A percentile compares a stretch with the other conserved stretches of the same genome.
These are phyloP conservation scores for Nomada fucata DNA, from an alignment of 2,888 invertebrate genomes.

Conservation along the genomic window DNA sequence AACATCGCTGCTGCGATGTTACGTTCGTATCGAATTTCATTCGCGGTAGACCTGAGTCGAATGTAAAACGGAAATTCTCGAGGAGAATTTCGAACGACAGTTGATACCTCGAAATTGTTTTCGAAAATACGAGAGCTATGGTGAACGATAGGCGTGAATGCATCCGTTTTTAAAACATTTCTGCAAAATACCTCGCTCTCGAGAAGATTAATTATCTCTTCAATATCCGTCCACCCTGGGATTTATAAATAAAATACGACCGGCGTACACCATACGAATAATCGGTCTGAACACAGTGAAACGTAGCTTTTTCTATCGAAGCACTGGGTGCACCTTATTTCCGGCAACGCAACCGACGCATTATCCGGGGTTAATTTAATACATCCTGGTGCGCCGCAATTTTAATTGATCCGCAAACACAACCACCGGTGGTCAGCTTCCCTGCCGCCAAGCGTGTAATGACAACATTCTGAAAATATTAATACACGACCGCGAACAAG, in stretches of 20 bases:
- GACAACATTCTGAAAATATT: neutral
- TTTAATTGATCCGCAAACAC: conserved; percentile 11
- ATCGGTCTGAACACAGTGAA: neutral
- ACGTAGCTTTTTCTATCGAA: neutral
- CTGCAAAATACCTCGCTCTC: neutral
- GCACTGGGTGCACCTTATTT: neutral
- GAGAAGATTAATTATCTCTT: neutral
- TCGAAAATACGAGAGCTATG: neutral
- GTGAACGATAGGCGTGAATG: too few species aligned
- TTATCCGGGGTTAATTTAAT: conserved; percentile 2
- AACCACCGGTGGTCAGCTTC: neutral
- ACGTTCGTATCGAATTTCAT: too few species aligned
- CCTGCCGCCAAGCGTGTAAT: neutral
- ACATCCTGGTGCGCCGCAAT: neutral
- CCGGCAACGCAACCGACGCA: neutral
- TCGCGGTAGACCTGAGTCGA: too few species aligned
- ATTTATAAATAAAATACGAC: neutral
- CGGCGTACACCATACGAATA: neutral
- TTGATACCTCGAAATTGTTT: too few species aligned
- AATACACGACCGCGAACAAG: neutral
- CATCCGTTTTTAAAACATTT: neutral
- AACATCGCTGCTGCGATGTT: too few species aligned
- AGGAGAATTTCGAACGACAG: too few species aligned
- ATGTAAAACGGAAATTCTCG: too few species aligned
- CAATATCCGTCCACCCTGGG: neutral